phyloP scores from a whole-genome alignment of 2,888 invertebrate species.

The Trypoxylon attenuatum region DNA sequence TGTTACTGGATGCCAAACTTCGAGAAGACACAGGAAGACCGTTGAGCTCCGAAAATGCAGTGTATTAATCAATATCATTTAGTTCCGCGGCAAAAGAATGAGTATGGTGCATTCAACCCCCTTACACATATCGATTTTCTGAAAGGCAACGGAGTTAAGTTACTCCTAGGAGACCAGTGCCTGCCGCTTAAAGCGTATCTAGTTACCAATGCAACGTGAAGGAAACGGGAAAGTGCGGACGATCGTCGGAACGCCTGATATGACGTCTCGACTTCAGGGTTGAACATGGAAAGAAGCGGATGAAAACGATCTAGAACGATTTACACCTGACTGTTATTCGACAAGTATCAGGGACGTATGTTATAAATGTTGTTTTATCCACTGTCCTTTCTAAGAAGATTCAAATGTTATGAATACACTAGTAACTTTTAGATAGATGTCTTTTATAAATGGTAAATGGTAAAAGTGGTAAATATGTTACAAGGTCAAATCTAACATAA shows the following conservation, averaged over 20 bases:
- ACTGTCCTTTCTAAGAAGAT: no score
- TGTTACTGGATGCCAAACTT: no score
- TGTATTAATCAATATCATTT: neutral
- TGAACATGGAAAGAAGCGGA: neutral
- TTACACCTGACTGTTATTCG: neutral
- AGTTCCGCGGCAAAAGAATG: conserved; percentile 21
- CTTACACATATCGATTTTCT: conserved; percentile 44
- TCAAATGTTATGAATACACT: no score
- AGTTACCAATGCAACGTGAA: conserved; percentile 42
- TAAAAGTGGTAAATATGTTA: no score
- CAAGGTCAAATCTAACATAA: no score
- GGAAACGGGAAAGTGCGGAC: conserved; percentile 20
- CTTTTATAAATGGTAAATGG: no score
- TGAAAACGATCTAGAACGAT: neutral
- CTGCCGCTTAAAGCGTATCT: conserved; percentile 37
- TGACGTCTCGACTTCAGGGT: neutral
- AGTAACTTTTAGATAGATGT: no score
- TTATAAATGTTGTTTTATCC: no score
- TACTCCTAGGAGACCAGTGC: conserved; percentile 46
- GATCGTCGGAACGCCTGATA: neutral
- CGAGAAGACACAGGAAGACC: no score
- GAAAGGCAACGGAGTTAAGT: conserved; percentile 30
- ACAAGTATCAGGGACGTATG: no score
- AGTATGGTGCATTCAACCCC: conserved; percentile 30
- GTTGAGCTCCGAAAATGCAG: no score